These are phyloP conservation scores for Acrobasis repandana DNA, from an alignment of 2,888 invertebrate genomes.

Conservation along the genomic window DNA sequence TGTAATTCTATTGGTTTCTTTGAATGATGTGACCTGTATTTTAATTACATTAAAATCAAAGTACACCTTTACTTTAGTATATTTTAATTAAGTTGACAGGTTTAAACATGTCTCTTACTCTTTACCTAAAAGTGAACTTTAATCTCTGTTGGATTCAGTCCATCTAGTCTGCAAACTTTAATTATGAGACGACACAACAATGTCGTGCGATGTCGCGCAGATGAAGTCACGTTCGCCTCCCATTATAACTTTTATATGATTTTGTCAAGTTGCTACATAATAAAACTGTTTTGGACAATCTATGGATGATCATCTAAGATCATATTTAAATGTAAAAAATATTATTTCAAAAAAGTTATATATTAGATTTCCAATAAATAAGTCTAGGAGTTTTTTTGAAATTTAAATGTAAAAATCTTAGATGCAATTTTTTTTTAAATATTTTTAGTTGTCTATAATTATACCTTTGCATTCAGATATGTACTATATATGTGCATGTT, in stretches of 20 bases:
- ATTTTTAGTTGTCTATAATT: too few species aligned
- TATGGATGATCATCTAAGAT: too few species aligned
- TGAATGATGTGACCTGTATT: neutral
- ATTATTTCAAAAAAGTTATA: too few species aligned
- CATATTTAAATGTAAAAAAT: too few species aligned
- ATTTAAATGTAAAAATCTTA: too few species aligned
- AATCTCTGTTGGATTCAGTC: constrained; percentile 8
- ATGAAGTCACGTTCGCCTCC: constrained; percentile 7
- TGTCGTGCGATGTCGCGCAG: constrained; percentile 5
- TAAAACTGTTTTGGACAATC: too few species aligned
- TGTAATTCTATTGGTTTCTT: neutral
- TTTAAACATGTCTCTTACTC: neutral
- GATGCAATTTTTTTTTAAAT: too few species aligned
- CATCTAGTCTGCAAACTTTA: constrained; percentile 12
- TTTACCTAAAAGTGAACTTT: neutral
- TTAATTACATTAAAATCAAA: neutral
- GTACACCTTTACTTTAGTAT: neutral
- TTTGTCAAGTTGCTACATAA: constrained; percentile 38
- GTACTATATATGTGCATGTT: too few species aligned
- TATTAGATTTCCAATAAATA: too few species aligned
- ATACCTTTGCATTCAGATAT: too few species aligned
- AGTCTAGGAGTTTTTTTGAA: too few species aligned
- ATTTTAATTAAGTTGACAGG: neutral
- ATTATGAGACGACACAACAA: constrained; percentile 12
- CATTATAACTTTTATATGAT: constrained; percentile 31